Evolutionary conservation across 2,888 invertebrate species (phyloP).

Genomic region (Achlya flavicornis): DNA sequence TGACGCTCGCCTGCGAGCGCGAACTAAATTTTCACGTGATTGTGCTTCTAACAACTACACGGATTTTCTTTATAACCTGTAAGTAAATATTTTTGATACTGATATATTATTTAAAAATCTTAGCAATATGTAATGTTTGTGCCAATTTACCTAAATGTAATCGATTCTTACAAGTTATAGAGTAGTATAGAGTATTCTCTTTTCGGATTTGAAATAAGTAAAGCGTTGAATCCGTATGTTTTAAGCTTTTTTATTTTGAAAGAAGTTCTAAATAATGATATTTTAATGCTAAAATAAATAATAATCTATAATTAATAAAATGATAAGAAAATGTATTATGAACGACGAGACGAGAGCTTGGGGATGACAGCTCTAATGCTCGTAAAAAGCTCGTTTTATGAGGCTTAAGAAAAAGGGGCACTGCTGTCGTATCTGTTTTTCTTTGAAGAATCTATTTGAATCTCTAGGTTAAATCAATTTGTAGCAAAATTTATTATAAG

Average conservation of each 20-base stretch:
- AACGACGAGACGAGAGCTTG: not conserved
- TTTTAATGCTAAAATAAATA: not conserved
- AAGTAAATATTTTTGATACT: not conserved
- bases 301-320: not conserved
- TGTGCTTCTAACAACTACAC: conserved; percentile 20
- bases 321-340: too few species aligned
- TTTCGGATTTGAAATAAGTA: not conserved
- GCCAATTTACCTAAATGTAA: too few species aligned
- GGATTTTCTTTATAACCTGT: not conserved
- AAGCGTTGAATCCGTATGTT: not conserved
- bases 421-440: not conserved
- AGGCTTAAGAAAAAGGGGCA: not conserved
- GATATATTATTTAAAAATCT: not conserved
- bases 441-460: not conserved
- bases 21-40: conserved; percentile 42
- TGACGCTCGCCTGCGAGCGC: conserved; percentile 28
- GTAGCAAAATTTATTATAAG: too few species aligned
- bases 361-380: not conserved
- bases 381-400: not conserved
- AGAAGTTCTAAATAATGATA: not conserved
- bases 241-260: not conserved
- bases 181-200: too few species aligned
- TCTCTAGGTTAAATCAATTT: not conserved
- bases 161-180: too few species aligned
- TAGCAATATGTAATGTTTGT: not conserved